These are phyloP conservation scores for Aviceda subcristata DNA, from an alignment of 2,113 vertebrate genomes.

Conservation along the genomic window DNA sequence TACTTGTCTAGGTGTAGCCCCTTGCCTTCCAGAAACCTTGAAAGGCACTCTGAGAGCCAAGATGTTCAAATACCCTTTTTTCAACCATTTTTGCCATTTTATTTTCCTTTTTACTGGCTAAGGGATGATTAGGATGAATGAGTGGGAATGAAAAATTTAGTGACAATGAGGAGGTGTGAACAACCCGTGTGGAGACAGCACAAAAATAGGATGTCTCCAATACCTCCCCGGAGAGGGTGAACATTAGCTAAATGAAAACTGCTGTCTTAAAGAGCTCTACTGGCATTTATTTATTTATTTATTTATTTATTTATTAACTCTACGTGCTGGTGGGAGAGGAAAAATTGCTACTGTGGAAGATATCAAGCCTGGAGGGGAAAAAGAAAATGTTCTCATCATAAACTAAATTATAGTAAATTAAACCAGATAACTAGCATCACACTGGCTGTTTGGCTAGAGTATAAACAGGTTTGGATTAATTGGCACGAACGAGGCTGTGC, in stretches of 20 bases:
- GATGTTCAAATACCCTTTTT: fast-evolving
- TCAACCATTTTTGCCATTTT: not conserved
- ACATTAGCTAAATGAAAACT: not conserved
- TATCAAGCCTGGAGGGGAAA: not conserved
- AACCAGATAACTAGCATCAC: not conserved
- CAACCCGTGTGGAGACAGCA: not conserved
- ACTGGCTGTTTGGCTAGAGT: not conserved
- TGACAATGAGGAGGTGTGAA: not conserved
- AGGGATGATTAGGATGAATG: not conserved
- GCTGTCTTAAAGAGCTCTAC: not conserved
- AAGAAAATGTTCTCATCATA: not conserved
- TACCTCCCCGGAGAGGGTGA: not conserved
- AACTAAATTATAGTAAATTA: not conserved
- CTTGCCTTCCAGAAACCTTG: not conserved
- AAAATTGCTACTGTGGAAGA: not conserved
- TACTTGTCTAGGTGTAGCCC: not conserved
- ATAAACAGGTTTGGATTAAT: not conserved
- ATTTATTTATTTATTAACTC: not conserved
- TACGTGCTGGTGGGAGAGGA: not conserved
- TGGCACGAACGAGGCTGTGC: not conserved
- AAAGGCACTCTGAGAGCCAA: not conserved
- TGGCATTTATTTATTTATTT: not conserved
- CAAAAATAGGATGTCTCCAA: not conserved
- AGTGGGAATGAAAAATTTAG: not conserved
- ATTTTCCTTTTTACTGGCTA: not conserved